Base-by-base conservation (phyloP, 2,888 invertebrate species). In the Ethmia dodecea region DNA sequence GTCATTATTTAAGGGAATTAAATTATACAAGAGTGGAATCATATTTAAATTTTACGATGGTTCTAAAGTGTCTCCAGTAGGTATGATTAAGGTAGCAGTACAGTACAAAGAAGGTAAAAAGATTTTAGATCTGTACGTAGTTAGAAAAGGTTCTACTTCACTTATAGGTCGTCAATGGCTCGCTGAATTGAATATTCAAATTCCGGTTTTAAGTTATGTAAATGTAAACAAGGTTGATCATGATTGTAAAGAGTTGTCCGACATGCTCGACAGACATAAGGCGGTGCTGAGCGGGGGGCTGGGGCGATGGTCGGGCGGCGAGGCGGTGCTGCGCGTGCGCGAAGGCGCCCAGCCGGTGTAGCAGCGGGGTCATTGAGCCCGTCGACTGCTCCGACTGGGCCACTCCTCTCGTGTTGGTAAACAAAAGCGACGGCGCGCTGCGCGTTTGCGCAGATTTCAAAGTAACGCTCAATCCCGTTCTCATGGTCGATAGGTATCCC, bases 81-180 rank as follows among this genome's bases (percentile, higher is more conserved):
- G 42, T 6, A 11, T 33, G 8, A 35, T 39, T 5, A 28, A 32
- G 18, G 15, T 33, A 1, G 9, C 4, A 16, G 39, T 43, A 13
- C n/a, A 13, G 5, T 40, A 40, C 20, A 8, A 15, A n/a, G 11
- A 27, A 4, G 1, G 3, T 5, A 6, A 22, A 3, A 40, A 43
- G 20, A 3, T 3, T 2, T 33, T 40, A 22, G 40, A 43, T 9
- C 29, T 40, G 8, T 40, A 24, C 35, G 31, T 43, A 1, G 28
- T 43, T 4, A 11, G 35, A 3, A 22, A 28, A 9, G 43, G 40
- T 3, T 34, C 30, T 3, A 40, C 43, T 1, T 28, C 31, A 3
- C 31, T 43, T 18, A 28, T 43, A 18, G 40, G 43, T 1, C 24
- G 40, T 9, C 43, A 40, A 11, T 40, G 40, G 38, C 12, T 42